phyloP scores from a whole-genome alignment of 2,113 vertebrate species.

The Proteles cristata region DNA sequence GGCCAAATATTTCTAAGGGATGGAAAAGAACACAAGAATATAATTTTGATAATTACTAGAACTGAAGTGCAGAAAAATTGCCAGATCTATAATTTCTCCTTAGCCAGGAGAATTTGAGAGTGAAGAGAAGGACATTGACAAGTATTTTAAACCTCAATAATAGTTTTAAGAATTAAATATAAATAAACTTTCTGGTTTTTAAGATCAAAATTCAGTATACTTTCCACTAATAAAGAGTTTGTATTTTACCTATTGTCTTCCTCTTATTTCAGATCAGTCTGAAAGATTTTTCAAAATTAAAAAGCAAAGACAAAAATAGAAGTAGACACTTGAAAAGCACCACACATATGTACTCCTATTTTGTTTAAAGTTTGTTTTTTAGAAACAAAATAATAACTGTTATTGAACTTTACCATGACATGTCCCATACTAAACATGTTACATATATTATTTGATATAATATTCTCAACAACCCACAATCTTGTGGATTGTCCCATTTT shows the following conservation, averaged over 20 bases:
- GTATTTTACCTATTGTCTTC: slow-evolving; percentile 28
- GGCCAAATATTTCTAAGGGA: not conserved
- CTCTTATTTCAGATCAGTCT: not conserved
- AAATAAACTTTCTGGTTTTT: not conserved
- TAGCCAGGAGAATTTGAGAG: not conserved
- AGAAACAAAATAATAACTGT: not conserved
- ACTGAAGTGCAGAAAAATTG: not conserved
- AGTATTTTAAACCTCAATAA: not conserved
- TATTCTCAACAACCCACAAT: not conserved
- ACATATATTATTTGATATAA: not conserved
- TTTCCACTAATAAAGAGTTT: not conserved
- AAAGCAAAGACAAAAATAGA: not conserved
- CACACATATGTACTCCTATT: not conserved
- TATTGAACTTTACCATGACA: not conserved
- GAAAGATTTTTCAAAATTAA: not conserved
- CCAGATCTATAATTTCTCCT: not conserved
- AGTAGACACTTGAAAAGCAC: not conserved
- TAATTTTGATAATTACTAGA: slow-evolving; percentile 12
- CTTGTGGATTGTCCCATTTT: slow-evolving; percentile 29
- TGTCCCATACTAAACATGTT: not conserved
- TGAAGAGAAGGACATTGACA: not conserved
- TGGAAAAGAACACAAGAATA: not conserved
- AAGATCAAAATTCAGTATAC: not conserved
- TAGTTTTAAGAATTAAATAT: slow-evolving; percentile 13
- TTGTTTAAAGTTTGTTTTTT: slow-evolving; percentile 13